These are phyloP conservation scores for Dendrocopos noguchii DNA, from an alignment of 2,113 vertebrate genomes.

Conservation along the genomic window DNA sequence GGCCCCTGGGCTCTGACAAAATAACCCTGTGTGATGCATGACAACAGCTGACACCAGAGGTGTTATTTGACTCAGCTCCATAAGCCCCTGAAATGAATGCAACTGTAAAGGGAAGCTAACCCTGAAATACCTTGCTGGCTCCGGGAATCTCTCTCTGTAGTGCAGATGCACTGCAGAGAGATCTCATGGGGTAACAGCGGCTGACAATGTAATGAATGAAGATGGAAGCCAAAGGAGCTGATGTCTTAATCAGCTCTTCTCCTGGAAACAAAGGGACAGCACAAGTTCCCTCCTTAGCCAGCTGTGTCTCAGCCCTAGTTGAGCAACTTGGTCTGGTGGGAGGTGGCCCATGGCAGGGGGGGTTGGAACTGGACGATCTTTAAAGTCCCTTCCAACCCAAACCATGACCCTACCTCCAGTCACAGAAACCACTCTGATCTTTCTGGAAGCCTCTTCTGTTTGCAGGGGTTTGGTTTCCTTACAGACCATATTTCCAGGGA, in stretches of 20 bases:
- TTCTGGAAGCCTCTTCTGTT: not conserved
- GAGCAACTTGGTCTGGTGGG: not conserved
- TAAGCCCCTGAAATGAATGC: not conserved
- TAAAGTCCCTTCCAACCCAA: no score
- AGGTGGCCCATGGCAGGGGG: no score
- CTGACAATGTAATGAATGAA: conserved; percentile 40
- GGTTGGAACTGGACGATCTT: no score
- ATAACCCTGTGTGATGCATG: not conserved
- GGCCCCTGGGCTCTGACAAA: not conserved
- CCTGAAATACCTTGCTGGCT: not conserved
- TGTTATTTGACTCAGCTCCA: not conserved
- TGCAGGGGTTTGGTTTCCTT: not conserved
- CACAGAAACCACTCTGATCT: not conserved
- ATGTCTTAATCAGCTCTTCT: conserved; percentile 16
- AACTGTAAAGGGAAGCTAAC: not conserved
- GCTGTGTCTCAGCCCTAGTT: not conserved
- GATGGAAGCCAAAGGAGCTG: conserved; percentile 3
- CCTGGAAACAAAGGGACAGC: not conserved
- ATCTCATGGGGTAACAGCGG: not conserved
- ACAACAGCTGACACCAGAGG: not conserved
- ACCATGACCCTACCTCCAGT: not conserved
- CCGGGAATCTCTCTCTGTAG: not conserved
- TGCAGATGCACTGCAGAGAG: not conserved
- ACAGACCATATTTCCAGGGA: not conserved
- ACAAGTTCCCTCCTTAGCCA: not conserved